These are phyloP conservation scores for Amphilophus citrinellus DNA, from an alignment of 2,113 vertebrate species.

Conservation along the genomic window DNA sequence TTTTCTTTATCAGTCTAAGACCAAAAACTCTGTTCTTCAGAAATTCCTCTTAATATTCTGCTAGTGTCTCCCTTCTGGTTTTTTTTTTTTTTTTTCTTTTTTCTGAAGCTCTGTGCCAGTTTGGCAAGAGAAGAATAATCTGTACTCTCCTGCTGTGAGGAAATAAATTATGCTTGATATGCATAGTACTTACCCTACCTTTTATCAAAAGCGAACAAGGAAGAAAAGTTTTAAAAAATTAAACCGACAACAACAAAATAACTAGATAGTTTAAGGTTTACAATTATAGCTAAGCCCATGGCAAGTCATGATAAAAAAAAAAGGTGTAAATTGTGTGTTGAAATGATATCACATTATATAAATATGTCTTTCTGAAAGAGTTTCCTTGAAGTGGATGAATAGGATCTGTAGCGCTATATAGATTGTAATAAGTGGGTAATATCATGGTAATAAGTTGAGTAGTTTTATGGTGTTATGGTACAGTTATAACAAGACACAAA, in stretches of 20 bases:
- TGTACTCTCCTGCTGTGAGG: background rate
- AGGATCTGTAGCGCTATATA: background rate
- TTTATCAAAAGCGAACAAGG: background rate
- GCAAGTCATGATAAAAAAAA: background rate
- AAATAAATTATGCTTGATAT: background rate
- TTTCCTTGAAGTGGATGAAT: too few species aligned
- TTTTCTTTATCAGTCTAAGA: background rate
- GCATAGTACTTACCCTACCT: background rate
- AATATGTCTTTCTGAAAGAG: too few species aligned
- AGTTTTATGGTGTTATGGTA: background rate
- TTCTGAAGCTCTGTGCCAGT: background rate
- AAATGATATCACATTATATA: too few species aligned
- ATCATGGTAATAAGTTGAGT: background rate
- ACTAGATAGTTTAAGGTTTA: background rate
- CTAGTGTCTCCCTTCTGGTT: background rate
- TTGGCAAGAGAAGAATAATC: constrained; percentile 9
- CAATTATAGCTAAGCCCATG: background rate
- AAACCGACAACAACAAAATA: background rate
- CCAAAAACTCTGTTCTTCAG: background rate
- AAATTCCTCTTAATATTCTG: background rate
- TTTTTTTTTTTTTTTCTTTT: background rate
- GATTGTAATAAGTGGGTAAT: background rate
- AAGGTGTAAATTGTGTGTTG: background rate
- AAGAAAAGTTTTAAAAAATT: background rate
- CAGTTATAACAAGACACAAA: too few species aligned